Evolutionary conservation across 2,113 vertebrate genomes (phyloP).

Genomic region (Amia ocellicauda): DNA sequence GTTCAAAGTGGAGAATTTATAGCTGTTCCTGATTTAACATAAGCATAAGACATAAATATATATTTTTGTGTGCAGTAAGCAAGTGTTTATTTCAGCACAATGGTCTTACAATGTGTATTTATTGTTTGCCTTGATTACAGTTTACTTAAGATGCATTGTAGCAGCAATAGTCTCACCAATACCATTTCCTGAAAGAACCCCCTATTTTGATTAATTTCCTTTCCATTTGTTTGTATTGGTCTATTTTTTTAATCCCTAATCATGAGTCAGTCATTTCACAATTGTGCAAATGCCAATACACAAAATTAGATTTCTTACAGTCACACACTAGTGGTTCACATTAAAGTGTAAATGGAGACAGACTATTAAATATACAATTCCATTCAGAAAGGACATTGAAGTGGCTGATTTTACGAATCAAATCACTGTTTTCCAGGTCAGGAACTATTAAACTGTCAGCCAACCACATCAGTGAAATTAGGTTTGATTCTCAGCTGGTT

Average conservation of each 20-base stretch:
- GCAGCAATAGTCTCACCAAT: neutral
- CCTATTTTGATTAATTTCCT: neutral
- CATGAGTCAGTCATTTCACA: neutral
- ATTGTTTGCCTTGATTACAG: neutral
- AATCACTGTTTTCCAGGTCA: neutral
- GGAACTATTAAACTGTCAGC: neutral
- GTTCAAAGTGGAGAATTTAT: too few species aligned
- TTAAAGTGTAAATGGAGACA: neutral
- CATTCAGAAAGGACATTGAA: neutral
- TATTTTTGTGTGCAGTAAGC: too few species aligned
- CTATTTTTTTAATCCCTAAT: neutral
- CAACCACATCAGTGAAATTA: conserved; percentile 1
- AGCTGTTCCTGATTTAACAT: too few species aligned
- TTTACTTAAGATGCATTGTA: neutral
- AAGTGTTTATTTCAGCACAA: neutral
- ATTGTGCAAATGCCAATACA: neutral
- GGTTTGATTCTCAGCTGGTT: neutral
- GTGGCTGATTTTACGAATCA: neutral
- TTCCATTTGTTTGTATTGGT: neutral
- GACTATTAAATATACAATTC: neutral
- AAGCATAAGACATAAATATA: too few species aligned
- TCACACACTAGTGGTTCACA: neutral
- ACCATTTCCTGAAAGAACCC: too few species aligned
- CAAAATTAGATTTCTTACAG: neutral
- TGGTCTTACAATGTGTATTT: neutral